Base-by-base conservation (phyloP, 2,888 invertebrate species). In the Cosmia trapezina region DNA sequence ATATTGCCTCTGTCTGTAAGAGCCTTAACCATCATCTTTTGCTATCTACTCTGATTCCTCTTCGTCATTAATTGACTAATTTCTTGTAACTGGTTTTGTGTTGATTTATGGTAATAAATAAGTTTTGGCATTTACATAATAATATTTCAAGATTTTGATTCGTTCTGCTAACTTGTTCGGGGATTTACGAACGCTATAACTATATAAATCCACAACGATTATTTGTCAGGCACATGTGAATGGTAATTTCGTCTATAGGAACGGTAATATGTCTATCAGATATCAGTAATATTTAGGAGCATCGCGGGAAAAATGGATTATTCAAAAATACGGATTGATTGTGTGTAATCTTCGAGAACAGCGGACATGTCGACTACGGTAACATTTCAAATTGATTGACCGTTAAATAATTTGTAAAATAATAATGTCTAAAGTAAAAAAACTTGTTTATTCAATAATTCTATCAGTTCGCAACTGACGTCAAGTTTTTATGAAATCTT, bases 71-170 rank as follows among this genome's bases (percentile, higher is more conserved):
- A 64, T 60, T 56, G 17, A 54, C 22, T 28, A 22, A 78, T 33
- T 43, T 7, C 47, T 8, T 4, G 14, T 19, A 63, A 73, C 54
- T 45, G 63, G 67, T 64, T 73, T 68, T 49, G 5, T 11, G 4
- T 60, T 37, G 43, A 53, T 73, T 66, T 54, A 43, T 19, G 11
- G n/a, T 51, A 51, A 51, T n/a, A 51, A n/a, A 51, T 22, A n/a
- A 37, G 54, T 72, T 56, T 33, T 61, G 9, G n/a, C 41, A 14
- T 41, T 54, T 22, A 9, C 11, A 19, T 12, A 28, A 28, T 28
- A 28, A 28, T 28, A 33, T 28, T 47, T 37, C 33, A 57, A 28
- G 4, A 51, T 41, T 41, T 45, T 33, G 7, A 14, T 76, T 45
- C 1, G 12, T 41, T 67, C 14, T 74, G 33, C 19, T 11, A 60